A percentile compares a stretch with the other conserved stretches of the same genome.
These are phyloP conservation scores for Macrochelys suwanniensis DNA, from an alignment of 2,797 vertebrate genomes.

Conservation along the genomic window DNA sequence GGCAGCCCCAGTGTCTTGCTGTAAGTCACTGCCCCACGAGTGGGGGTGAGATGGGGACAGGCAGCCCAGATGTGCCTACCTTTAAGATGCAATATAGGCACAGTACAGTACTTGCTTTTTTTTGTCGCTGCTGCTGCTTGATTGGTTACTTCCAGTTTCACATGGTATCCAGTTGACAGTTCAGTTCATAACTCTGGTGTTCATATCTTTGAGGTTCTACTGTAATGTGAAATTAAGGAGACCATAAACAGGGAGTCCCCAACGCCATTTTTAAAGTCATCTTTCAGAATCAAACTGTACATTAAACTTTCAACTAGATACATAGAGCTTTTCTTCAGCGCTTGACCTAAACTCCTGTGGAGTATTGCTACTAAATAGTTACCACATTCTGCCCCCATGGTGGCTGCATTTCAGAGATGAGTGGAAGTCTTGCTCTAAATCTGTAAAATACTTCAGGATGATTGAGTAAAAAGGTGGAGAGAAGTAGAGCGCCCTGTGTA, in stretches of 20 bases:
- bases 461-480: not conserved
- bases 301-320: not conserved
- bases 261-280: not conserved
- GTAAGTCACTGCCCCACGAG: no score
- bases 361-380: not conserved
- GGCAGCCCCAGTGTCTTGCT: no score
- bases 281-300: not conserved
- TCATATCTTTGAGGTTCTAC: no score
- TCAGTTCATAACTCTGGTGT: no score
- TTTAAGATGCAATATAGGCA: no score
- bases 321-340: not conserved
- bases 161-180: no score
- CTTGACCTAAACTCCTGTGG: not conserved
- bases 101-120: no score
- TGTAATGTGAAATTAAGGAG: rapidly evolving
- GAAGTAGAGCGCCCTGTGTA: rapidly evolving
- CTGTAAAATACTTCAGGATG: not conserved
- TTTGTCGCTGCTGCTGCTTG: no score
- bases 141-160: no score
- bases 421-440: not conserved
- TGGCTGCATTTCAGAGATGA: not conserved
- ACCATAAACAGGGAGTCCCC: not conserved
- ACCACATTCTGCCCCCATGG: not conserved
- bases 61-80: no score
- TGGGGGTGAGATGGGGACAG: no score